phyloP scores from a whole-genome alignment of 2,797 vertebrate species.

The Leptodactylus fallax region DNA sequence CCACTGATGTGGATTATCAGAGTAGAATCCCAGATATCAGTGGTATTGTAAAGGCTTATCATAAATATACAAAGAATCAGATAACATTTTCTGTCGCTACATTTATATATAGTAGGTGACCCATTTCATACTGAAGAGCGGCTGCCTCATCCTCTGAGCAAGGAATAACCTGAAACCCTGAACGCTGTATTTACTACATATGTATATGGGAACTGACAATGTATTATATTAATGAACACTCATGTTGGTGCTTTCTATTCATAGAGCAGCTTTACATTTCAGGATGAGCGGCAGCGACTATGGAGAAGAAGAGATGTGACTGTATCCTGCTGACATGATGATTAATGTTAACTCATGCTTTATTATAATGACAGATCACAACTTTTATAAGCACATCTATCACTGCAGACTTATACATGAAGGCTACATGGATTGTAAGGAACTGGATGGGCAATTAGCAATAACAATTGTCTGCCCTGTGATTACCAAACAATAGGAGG shows the following conservation, averaged over 20 bases:
- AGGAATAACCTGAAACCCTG: background rate
- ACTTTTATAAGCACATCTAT: slow-evolving; percentile 17
- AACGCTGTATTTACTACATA: background rate
- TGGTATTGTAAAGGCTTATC: background rate
- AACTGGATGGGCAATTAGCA: slow-evolving; percentile 17
- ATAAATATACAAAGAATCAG: background rate
- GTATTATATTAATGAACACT: background rate
- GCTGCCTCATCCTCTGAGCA: background rate
- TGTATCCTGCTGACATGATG: slow-evolving; percentile 13
- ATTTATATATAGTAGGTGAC: background rate
- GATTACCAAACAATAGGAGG: slow-evolving; percentile 17
- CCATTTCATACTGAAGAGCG: background rate
- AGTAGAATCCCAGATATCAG: background rate
- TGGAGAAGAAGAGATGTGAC: background rate
- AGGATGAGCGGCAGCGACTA: background rate
- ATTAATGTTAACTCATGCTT: slow-evolving; percentile 13
- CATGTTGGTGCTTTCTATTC: background rate
- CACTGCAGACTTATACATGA: slow-evolving; percentile 6
- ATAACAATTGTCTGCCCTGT: background rate
- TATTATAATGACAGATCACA: slow-evolving; percentile 1
- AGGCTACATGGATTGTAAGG: background rate
- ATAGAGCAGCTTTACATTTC: slow-evolving; percentile 10
- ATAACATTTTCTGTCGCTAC: background rate
- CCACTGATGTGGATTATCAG: background rate
- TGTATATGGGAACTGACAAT: background rate